Conservation (phyloP, 1,140 invertebrate genomes). For the Eulimnadia texana region DNA sequence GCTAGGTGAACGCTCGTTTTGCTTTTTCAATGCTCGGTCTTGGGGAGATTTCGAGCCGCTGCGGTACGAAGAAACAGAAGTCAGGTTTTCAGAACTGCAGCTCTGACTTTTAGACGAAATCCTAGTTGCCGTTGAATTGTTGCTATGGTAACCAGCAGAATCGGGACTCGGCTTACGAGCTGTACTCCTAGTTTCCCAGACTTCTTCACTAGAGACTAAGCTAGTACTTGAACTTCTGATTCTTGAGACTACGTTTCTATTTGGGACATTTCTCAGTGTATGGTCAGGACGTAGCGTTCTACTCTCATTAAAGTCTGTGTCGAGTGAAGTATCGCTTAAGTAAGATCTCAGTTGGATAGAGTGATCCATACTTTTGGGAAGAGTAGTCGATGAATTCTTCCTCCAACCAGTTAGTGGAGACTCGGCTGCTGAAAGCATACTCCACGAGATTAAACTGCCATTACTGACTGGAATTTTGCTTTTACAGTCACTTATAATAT, state of each 20-base stretch:
- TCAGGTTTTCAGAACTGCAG: slow-evolving; percentile 7
- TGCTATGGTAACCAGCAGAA: slow-evolving; percentile 4
- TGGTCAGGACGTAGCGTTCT: too few species aligned
- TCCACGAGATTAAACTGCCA: slow-evolving; percentile 36
- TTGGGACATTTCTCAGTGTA: too few species aligned
- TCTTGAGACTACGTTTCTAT: not conserved
- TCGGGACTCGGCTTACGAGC: not conserved
- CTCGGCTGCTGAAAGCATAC: slow-evolving; percentile 28
- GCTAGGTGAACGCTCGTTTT: not conserved
- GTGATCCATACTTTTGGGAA: not conserved
- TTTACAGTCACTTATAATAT: not conserved
- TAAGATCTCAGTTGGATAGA: not conserved
- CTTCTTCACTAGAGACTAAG: not conserved
- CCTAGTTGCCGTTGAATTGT: not conserved
- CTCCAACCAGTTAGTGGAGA: slow-evolving; percentile 23
- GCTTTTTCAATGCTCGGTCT: slow-evolving; percentile 8
- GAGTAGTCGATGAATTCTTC: slow-evolving; percentile 22
- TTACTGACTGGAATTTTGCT: slow-evolving; percentile 22
- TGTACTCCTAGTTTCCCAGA: not conserved
- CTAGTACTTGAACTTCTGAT: not conserved
- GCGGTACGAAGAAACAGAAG: not conserved
- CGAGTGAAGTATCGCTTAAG: slow-evolving; percentile 4
- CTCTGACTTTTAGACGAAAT: not conserved
- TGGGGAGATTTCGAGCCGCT: slow-evolving; percentile 9
- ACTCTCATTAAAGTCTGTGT: not conserved